Conservation (phyloP, 2,797 vertebrate species). For the Acrocephalus scirpaceus region DNA sequence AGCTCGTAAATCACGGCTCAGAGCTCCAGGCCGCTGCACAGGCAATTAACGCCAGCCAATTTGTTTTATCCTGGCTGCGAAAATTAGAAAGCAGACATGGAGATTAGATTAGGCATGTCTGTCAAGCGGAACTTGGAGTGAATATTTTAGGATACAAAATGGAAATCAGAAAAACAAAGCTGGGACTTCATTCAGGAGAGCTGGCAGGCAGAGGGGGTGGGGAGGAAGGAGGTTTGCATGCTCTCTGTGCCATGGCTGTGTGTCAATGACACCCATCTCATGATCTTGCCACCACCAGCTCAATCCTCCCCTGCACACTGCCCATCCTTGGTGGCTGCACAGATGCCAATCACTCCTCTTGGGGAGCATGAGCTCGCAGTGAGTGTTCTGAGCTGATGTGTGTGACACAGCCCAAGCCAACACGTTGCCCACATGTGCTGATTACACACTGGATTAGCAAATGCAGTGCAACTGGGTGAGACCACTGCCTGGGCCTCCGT, state of each 20-base stretch:
- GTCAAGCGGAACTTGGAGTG: slow-evolving; percentile 92
- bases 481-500: not conserved
- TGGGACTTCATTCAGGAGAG: slow-evolving; percentile 45
- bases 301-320: rapidly evolving
- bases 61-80: slow-evolving; percentile 98
- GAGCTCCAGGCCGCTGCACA: slow-evolving; percentile 88
- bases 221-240: not conserved
- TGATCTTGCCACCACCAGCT: not conserved
- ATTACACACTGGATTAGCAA: slow-evolving; percentile 6
- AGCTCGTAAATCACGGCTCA: slow-evolving; percentile 96
- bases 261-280: rapidly evolving
- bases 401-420: not conserved
- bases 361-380: rapidly evolving
- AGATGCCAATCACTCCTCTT: rapidly evolving
- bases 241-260: not conserved
- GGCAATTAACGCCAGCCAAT: slow-evolving; percentile 98
- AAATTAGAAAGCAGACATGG: slow-evolving; percentile 98
- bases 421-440: rapidly evolving
- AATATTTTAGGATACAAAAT: slow-evolving; percentile 91
- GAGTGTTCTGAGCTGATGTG: not conserved
- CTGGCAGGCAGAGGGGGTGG: slow-evolving; percentile 41
- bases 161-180: slow-evolving; percentile 78
- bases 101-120: slow-evolving; percentile 97
- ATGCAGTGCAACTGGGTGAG: not conserved
- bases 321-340: not conserved